phyloP scores from a whole-genome alignment of 2,888 invertebrate species.

The Agrotis segetum region DNA sequence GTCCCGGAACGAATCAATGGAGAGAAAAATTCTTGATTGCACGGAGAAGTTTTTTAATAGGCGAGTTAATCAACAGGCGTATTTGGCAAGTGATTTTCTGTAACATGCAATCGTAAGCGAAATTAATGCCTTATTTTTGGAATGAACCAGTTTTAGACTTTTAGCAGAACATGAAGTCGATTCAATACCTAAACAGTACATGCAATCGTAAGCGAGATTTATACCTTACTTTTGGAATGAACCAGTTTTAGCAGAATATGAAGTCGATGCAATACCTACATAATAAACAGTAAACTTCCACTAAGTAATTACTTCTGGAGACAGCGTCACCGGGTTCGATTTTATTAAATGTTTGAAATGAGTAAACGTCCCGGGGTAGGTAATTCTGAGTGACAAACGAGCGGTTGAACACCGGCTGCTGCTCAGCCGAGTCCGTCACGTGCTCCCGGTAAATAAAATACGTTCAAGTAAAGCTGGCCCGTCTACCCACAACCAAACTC shows the following conservation, averaged over 20 bases:
- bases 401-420: conserved; percentile 81
- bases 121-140: neutral
- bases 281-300: neutral
- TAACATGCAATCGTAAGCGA: conserved; percentile 17
- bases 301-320: conserved; percentile 38
- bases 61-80: conserved; percentile 49
- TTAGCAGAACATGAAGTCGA: conserved; percentile 15
- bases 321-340: conserved; percentile 53
- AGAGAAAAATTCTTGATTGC: conserved; percentile 65
- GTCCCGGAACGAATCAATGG: conserved; percentile 76
- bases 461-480: conserved; percentile 74
- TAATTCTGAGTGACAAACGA: conserved; percentile 85
- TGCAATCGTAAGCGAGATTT: neutral
- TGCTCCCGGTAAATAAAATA: conserved; percentile 84
- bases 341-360: conserved; percentile 76
- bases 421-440: conserved; percentile 78
- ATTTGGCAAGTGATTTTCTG: conserved; percentile 38
- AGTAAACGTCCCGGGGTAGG: conserved; percentile 73
- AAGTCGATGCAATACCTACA: conserved; percentile 1
- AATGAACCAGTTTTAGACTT: conserved; percentile 7
- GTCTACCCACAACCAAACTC: conserved; percentile 72
- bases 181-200: conserved; percentile 3
- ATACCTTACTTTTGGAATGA: too few relatives aligned
- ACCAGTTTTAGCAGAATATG: conserved; percentile 25
- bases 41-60: conserved; percentile 49